These are phyloP conservation scores for Allolobophora icterica DNA, from an alignment of 2,888 invertebrate species.

Conservation along the genomic window DNA sequence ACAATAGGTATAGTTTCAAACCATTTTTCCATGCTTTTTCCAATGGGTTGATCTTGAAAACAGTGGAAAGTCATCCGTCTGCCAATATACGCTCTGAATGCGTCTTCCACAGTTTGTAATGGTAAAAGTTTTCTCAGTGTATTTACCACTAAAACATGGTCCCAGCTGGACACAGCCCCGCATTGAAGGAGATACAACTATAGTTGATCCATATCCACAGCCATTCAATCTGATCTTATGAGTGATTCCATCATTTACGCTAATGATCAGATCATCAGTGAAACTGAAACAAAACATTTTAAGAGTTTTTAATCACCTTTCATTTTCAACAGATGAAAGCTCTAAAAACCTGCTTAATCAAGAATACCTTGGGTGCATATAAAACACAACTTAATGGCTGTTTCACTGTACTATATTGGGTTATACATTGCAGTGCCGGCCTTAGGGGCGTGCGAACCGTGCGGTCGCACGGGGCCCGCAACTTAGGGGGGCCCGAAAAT, in stretches of 20 bases:
- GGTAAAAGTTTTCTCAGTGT: constrained; percentile 56
- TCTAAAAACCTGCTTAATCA: not conserved
- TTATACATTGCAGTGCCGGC: too few relatives aligned
- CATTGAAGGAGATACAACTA: constrained; percentile 72
- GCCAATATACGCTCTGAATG: constrained; percentile 65
- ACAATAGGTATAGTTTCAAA: constrained; percentile 7
- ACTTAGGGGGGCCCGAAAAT: too few relatives aligned
- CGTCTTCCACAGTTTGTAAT: constrained; percentile 65
- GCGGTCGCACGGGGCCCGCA: too few relatives aligned
- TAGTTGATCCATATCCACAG: constrained; percentile 74
- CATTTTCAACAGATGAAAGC: not conserved
- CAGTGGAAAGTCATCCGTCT: constrained; percentile 61
- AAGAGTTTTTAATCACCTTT: not conserved
- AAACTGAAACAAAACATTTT: constrained; percentile 51
- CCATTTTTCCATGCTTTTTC: constrained; percentile 22
- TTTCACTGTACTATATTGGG: not conserved
- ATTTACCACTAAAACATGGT: constrained; percentile 69
- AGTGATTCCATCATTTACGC: constrained; percentile 65
- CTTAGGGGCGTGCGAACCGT: too few relatives aligned
- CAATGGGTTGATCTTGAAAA: constrained; percentile 15
- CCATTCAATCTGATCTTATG: constrained; percentile 69
- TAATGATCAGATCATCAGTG: constrained; percentile 63
- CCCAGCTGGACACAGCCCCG: constrained; percentile 72
- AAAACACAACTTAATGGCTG: not conserved
- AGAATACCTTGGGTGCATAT: not conserved